Evolutionary conservation across 2,113 vertebrate genomes (phyloP), one percentile per base, ranked within the genome.

Genomic region (Mustela nigripes): DNA sequence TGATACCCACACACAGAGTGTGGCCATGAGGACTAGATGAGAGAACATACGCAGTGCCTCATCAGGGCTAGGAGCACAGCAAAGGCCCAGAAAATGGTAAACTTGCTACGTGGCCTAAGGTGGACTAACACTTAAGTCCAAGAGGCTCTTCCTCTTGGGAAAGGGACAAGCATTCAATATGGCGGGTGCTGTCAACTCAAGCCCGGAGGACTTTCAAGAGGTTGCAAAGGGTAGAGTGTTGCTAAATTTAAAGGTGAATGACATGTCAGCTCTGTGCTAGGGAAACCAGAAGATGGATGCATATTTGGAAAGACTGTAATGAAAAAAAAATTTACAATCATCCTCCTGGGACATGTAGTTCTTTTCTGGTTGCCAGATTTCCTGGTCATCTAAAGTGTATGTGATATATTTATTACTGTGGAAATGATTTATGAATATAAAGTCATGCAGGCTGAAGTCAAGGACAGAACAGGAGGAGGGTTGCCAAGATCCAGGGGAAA

Each of bases 361-460:
- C 94, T 97, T 96, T 94, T 69, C 80, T 88, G 67, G 84, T 83
- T 88, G 95, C 96, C 97, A 98, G 76, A 96, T 85, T 97, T 97
- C 71, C 93, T 94, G 87, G 87, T 96, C 95, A 79, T 91, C 84
- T 96, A 76, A 94, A 95, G 94, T 73, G 39, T 93, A 88, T 71
- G 84, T 85, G 95, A 94, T 97, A 65, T 96, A 96, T 96, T 96
- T 98, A 97, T 94, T 97, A 87, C 84, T 81, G 90, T 90, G 74
- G 87, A 96, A 95, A 97, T 93, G 92, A 96, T 92, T 97, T 94
- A 84, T 81, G 69, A 95, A 86, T 82, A 60, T 69, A 87, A 97
- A 89, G 69, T 83, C 89, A 89, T 78, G 63, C 28, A 3, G 33
- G 39, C 87, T 91, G 36, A 89, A 96, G 88, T 85, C 94, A 97